Conservation (phyloP, 2,888 invertebrate genomes). For the Harmothoe impar region DNA sequence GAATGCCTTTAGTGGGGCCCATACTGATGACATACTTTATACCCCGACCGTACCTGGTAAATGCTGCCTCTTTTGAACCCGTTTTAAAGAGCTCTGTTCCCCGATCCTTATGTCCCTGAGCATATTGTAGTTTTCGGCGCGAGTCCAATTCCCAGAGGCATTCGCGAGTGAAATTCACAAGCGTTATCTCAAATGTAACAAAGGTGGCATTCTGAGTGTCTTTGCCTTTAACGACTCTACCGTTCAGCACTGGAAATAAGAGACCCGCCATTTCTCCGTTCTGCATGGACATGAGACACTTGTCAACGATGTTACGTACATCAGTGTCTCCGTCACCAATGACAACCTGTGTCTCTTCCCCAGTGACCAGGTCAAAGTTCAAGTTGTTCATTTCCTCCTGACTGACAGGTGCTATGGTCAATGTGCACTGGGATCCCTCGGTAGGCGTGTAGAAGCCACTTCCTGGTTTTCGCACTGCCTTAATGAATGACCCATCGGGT, state of each 20-base stretch:
- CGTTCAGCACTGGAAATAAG: constrained; percentile 38
- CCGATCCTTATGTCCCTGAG: constrained; percentile 72
- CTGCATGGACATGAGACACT: constrained; percentile 75
- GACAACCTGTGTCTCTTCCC: constrained; percentile 64
- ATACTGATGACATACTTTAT: constrained; percentile 88
- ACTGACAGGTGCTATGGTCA: neutral
- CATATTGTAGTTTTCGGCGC: constrained; percentile 72
- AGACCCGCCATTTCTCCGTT: constrained; percentile 71
- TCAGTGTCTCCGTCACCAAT: constrained; percentile 78
- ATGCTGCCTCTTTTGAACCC: constrained; percentile 88
- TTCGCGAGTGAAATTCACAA: constrained; percentile 26
- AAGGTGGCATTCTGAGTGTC: constrained; percentile 9
- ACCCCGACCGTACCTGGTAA: constrained; percentile 89
- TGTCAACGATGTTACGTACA: constrained; percentile 77
- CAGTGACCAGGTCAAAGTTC: constrained; percentile 61
- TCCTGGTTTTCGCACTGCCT: neutral
- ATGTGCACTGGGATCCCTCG: constrained; percentile 60
- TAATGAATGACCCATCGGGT: constrained; percentile 43
- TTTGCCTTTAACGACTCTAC: constrained; percentile 30
- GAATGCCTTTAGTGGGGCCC: constrained; percentile 54
- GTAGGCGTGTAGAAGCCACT: constrained; percentile 63
- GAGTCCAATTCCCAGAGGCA: constrained; percentile 69
- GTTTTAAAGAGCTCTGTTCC: constrained; percentile 88
- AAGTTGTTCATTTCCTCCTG: neutral
- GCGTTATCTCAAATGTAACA: neutral